These are phyloP conservation scores for Chrysoperla carnea DNA, from an alignment of 1,140 invertebrate species.

Conservation along the genomic window DNA sequence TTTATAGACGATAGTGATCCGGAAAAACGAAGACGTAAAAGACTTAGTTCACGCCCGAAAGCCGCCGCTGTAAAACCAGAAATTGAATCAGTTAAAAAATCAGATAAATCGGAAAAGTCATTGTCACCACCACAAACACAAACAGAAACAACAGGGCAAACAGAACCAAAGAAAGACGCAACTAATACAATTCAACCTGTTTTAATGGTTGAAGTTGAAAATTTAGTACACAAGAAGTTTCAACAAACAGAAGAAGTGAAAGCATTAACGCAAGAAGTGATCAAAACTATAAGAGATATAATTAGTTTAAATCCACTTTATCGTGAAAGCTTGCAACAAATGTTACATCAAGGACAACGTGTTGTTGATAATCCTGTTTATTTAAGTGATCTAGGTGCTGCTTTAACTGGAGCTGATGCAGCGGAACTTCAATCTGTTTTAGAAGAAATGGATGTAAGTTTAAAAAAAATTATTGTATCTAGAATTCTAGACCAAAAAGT, in stretches of 20 bases:
- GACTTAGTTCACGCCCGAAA: no score
- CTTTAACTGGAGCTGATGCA: conserved; percentile 83
- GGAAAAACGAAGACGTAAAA: conserved; percentile 30
- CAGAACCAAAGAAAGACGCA: conserved; percentile 11
- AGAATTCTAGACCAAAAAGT: no score
- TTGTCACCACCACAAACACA: conserved; percentile 2
- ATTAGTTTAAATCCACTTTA: conserved; percentile 92
- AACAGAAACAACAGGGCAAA: conserved; percentile 9
- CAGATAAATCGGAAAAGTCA: conserved; percentile 6
- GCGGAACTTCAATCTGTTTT: conserved; percentile 84
- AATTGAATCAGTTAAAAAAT: conserved; percentile 8
- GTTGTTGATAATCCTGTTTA: conserved; percentile 99
- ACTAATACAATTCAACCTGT: conserved; percentile 28
- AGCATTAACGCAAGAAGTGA: conserved; percentile 90
- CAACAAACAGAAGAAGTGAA: conserved; percentile 90
- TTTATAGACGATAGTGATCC: conserved; percentile 34
- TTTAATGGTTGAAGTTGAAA: conserved; percentile 91
- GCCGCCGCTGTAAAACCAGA: conserved; percentile 1
- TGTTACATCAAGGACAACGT: conserved; percentile 86
- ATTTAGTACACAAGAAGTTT: conserved; percentile 79
- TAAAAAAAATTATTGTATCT: no score
- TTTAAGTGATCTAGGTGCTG: conserved; percentile 89
- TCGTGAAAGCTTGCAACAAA: conserved; percentile 77
- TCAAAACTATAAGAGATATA: conserved; percentile 95
- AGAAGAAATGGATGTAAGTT: conserved; percentile 83